Evolutionary conservation across 2,888 invertebrate species (phyloP).

Genomic region (Dicyrtomina minuta): DNA sequence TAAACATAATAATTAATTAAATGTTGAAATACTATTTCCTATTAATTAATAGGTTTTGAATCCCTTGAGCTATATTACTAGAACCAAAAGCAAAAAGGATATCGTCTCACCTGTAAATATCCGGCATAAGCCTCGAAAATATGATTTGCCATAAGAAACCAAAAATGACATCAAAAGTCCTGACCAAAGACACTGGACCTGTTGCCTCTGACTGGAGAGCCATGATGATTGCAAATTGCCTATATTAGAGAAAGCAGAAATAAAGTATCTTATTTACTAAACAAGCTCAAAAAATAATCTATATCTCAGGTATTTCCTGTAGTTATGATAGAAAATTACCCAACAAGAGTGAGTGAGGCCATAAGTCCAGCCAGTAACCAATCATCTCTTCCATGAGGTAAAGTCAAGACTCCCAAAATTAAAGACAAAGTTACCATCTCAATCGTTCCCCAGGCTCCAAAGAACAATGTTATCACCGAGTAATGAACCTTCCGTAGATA

Average conservation of each 20-base stretch:
- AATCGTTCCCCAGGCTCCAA: conserved; percentile 47
- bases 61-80: too few species aligned
- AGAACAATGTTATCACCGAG: conserved; percentile 43
- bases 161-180: conserved; percentile 44
- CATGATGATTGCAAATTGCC: conserved; percentile 44
- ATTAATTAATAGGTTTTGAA: background rate
- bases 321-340: conserved; percentile 24
- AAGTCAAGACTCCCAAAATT: conserved; percentile 33
- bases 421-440: conserved; percentile 40
- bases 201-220: conserved; percentile 47
- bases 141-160: conserved; percentile 44
- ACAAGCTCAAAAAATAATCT: background rate
- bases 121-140: conserved; percentile 37
- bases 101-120: conserved; percentile 43
- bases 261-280: background rate
- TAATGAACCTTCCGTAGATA: conserved; percentile 45
- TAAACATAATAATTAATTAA: background rate
- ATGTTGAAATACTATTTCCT: too few species aligned
- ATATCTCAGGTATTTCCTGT: too few species aligned
- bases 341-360: conserved; percentile 41
- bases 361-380: conserved; percentile 36
- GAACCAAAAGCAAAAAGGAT: too few species aligned
- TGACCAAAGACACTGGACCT: conserved; percentile 45
- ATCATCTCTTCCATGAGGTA: conserved; percentile 35
- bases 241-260: too few species aligned